A percentile compares a stretch with the other conserved stretches of the same genome.
These are phyloP conservation scores for Paralichthys olivaceus DNA, from an alignment of 2,113 vertebrate genomes.

Conservation along the genomic window DNA sequence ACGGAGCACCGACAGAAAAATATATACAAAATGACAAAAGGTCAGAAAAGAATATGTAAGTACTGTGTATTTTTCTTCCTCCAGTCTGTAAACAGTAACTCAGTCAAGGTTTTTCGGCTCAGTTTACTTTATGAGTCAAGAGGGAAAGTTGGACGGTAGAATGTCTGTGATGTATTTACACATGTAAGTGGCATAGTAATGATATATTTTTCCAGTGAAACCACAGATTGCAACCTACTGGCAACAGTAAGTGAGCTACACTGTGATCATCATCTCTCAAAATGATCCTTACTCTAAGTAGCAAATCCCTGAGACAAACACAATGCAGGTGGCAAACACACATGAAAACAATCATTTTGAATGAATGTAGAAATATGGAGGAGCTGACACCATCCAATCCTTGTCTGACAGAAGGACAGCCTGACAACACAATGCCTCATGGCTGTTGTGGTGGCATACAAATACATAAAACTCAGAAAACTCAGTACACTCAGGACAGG, in stretches of 20 bases:
- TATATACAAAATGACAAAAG: too few relatives aligned
- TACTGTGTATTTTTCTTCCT: too few relatives aligned
- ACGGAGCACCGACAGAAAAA: neutral
- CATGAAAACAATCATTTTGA: neutral
- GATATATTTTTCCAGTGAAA: conserved; percentile 47
- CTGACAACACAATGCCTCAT: too few relatives aligned
- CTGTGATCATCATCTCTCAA: conserved; percentile 29
- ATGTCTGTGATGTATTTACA: conserved; percentile 36
- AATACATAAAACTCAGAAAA: too few relatives aligned
- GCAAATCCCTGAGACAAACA: conserved; percentile 2
- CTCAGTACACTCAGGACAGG: too few relatives aligned
- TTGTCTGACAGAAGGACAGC: too few relatives aligned
- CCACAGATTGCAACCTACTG: conserved; percentile 22
- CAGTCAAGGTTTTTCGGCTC: conserved; percentile 15
- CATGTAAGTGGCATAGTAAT: conserved; percentile 22
- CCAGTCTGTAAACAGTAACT: neutral
- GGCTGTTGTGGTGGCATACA: too few relatives aligned
- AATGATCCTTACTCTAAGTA: conserved; percentile 28
- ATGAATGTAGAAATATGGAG: neutral
- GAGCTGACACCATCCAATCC: neutral
- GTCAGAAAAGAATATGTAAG: neutral
- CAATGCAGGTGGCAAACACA: conserved; percentile 7
- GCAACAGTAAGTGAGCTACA: conserved; percentile 19
- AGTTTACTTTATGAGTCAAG: conserved; percentile 37
- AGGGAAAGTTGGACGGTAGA: conserved; percentile 41